phyloP scores from a whole-genome alignment of 2,113 vertebrate species.

The Eclectus roratus region DNA sequence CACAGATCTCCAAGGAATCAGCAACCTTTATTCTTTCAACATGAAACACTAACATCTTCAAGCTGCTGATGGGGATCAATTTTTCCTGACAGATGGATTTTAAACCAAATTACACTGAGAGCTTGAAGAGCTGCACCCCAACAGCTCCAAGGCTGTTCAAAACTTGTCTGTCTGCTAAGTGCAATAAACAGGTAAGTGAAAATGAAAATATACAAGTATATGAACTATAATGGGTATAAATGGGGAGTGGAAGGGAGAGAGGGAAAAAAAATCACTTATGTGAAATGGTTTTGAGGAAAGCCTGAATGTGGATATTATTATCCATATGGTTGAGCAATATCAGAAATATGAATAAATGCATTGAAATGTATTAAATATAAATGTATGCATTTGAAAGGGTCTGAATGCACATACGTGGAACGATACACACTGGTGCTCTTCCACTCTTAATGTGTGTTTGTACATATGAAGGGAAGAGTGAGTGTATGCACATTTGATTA shows the following conservation, averaged over 20 bases:
- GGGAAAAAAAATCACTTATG: neutral
- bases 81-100: constrained; percentile 4
- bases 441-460: neutral
- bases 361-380: neutral
- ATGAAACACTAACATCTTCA: neutral
- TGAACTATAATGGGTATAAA: neutral
- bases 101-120: neutral
- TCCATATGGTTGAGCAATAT: neutral
- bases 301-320: neutral
- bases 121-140: neutral
- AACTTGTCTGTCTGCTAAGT: constrained; percentile 32
- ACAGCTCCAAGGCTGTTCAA: neutral
- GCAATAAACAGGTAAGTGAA: neutral
- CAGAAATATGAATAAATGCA: neutral
- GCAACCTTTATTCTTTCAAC: neutral
- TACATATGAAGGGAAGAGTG: neutral
- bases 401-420: neutral
- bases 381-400: neutral
- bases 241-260: too few species aligned
- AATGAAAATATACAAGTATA: neutral
- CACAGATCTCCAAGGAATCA: neutral
- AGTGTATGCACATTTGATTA: neutral
- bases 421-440: neutral
- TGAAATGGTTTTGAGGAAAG: neutral
- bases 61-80: neutral